Percentiles rank a stretch among this genome's conserved stretches.
phyloP scores from a whole-genome alignment of 2,797 vertebrate species.

The Agapornis canus region DNA sequence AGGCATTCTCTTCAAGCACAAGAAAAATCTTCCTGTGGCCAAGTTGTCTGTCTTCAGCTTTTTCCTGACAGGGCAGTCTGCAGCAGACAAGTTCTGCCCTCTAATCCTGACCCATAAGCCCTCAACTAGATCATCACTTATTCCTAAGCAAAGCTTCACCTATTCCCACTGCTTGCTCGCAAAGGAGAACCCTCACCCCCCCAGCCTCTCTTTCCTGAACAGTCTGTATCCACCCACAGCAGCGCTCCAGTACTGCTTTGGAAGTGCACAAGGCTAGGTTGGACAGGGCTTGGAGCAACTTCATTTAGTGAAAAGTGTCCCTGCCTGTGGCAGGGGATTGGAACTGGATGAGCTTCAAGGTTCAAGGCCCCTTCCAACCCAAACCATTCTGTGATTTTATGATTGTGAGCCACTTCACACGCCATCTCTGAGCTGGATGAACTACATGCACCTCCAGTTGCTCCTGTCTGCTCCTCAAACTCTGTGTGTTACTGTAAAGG shows the following conservation, averaged over 20 bases:
- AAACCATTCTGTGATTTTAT: not conserved
- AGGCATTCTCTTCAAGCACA: not conserved
- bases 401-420: not conserved
- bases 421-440: not conserved
- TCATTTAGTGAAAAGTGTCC: not conserved
- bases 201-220: not conserved
- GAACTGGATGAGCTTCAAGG: not conserved
- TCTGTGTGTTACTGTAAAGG: not conserved
- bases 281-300: not conserved
- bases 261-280: not conserved
- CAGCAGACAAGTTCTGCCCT: not conserved
- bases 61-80: not conserved
- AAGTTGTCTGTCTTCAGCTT: not conserved
- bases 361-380: not conserved
- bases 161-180: fast-evolving
- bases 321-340: not conserved
- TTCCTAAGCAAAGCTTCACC: not conserved
- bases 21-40: not conserved
- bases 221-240: not conserved
- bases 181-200: not conserved
- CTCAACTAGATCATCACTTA: not conserved
- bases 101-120: not conserved
- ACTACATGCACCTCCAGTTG: not conserved
- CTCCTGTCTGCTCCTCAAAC: not conserved
- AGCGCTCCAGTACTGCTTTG: not conserved